These are phyloP conservation scores for Prunella fulvescens DNA, from an alignment of 2,113 vertebrate species.

Conservation along the genomic window DNA sequence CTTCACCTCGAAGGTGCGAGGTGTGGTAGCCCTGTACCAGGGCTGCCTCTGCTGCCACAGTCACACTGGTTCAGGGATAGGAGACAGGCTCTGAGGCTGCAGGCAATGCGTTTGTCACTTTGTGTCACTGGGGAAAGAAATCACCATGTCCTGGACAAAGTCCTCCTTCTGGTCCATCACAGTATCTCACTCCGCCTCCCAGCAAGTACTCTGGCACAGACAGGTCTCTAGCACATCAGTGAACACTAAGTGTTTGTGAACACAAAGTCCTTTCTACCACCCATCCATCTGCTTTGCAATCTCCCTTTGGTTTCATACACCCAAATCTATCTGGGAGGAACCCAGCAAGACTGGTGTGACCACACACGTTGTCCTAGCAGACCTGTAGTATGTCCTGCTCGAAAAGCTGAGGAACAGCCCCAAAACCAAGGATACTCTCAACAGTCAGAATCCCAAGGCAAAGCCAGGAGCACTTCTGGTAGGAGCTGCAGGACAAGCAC, in stretches of 20 bases:
- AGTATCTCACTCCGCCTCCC: background rate
- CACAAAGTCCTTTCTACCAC: background rate
- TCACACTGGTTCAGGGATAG: fast-evolving
- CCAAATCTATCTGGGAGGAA: background rate
- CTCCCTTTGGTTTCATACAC: background rate
- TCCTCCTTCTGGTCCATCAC: background rate
- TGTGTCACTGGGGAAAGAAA: background rate
- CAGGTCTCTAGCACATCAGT: background rate
- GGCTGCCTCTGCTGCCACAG: background rate
- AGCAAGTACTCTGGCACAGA: background rate
- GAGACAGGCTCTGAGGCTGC: background rate
- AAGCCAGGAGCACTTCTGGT: background rate
- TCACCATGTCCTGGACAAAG: background rate
- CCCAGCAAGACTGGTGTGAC: background rate
- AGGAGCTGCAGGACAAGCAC: background rate
- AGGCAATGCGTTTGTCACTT: background rate
- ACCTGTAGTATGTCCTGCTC: background rate
- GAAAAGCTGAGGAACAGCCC: background rate
- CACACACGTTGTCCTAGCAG: background rate
- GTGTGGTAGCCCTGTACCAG: background rate
- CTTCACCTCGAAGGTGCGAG: fast-evolving
- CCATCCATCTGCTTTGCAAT: background rate
- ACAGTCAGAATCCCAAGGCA: background rate
- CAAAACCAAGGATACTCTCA: background rate
- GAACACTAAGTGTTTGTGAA: background rate